phyloP scores from a whole-genome alignment of 2,888 invertebrate species.

The Actias luna region DNA sequence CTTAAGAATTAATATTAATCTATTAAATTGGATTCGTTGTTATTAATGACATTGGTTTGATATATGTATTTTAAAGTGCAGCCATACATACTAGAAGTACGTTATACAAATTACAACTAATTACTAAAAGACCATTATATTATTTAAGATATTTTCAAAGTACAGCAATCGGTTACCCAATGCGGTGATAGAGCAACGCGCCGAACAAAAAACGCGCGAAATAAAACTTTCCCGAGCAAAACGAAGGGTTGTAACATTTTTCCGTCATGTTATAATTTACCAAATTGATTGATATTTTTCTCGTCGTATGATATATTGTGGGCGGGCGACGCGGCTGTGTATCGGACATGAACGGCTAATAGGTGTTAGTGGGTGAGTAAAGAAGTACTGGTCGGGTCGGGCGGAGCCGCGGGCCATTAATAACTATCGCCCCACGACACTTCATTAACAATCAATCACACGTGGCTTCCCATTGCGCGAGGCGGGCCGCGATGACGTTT shows the following conservation, averaged over 20 bases:
- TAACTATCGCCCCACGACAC: conserved; percentile 73
- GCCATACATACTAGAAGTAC: background rate
- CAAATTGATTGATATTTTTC: conserved; percentile 76
- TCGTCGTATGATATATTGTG: conserved; percentile 67
- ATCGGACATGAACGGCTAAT: conserved; percentile 63
- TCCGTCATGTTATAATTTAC: conserved; percentile 57
- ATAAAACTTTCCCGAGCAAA: conserved; percentile 22
- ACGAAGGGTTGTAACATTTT: conserved; percentile 52
- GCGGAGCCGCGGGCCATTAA: conserved; percentile 71
- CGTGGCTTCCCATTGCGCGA: conserved; percentile 50
- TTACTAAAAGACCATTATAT: too few relatives aligned
- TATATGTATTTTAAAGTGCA: background rate
- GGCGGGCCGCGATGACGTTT: conserved; percentile 45
- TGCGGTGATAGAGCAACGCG: background rate
- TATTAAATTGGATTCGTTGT: background rate
- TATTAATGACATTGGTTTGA: background rate
- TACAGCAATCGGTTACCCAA: background rate
- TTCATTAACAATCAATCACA: conserved; percentile 80
- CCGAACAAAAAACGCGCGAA: background rate
- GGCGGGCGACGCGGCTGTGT: conserved; percentile 39
- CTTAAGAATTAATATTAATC: too few relatives aligned
- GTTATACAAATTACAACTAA: too few relatives aligned
- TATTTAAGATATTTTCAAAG: background rate
- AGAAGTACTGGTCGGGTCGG: conserved; percentile 53
- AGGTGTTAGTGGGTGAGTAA: conserved; percentile 75